Evolutionary conservation across 2,113 vertebrate species (phyloP).

Genomic region (Rhinopomastus cyanomelas): DNA sequence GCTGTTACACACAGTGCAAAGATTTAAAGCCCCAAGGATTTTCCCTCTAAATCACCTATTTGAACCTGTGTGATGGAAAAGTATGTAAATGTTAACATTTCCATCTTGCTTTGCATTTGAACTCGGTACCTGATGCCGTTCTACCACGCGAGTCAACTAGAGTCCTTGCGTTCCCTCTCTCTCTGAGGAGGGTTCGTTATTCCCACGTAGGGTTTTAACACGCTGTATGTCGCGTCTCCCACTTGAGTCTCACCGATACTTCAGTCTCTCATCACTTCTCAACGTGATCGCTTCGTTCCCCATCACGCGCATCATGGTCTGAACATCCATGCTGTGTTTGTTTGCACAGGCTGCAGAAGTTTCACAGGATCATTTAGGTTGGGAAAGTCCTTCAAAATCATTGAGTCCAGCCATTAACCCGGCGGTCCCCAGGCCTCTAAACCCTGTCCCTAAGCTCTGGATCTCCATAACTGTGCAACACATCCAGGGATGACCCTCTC

Average conservation of each 20-base stretch:
- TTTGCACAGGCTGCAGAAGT: not conserved
- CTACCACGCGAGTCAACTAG: not conserved
- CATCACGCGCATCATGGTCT: fast-evolving
- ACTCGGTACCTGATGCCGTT: not conserved
- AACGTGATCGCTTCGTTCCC: not conserved
- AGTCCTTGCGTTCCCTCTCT: not conserved
- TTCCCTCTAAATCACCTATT: not conserved
- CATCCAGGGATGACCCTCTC: too few species aligned
- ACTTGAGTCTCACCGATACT: not conserved
- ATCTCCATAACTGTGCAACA: too few species aligned
- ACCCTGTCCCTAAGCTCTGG: too few species aligned
- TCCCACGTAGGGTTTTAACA: too few species aligned
- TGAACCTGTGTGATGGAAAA: constrained; percentile 15
- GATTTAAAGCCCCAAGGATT: not conserved
- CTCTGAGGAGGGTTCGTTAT: not conserved
- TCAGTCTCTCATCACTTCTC: too few species aligned
- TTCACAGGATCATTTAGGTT: not conserved
- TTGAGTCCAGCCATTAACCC: too few species aligned
- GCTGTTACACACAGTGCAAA: fast-evolving
- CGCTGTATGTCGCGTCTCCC: not conserved
- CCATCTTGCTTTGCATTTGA: constrained; percentile 31
- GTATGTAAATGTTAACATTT: constrained; percentile 34
- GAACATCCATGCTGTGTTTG: not conserved
- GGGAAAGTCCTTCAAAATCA: too few species aligned
- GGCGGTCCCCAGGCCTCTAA: too few species aligned